Conservation (phyloP, 2,888 invertebrate genomes). For the Polymixis lichenea region DNA sequence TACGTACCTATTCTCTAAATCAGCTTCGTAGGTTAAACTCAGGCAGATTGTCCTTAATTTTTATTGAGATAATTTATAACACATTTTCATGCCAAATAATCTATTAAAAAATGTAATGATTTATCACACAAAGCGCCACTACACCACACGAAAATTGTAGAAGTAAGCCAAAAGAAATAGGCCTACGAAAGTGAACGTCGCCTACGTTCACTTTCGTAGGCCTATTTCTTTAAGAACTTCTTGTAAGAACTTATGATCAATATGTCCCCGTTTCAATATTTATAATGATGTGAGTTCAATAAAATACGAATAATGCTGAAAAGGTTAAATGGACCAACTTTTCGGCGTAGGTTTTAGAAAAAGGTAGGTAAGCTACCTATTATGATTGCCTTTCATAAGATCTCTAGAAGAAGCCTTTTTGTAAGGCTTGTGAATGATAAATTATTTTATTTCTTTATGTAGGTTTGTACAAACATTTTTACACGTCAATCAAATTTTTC, state of each 20-base stretch:
- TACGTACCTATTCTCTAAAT: background rate
- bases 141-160: background rate
- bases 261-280: constrained; percentile 32
- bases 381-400: constrained; percentile 16
- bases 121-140: constrained; percentile 5
- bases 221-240: too few species aligned
- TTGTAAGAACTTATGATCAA: constrained; percentile 20
- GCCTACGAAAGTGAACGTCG: constrained; percentile 24
- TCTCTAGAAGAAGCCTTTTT: background rate
- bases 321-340: constrained; percentile 10
- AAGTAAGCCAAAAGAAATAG: constrained; percentile 1
- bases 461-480: too few species aligned
- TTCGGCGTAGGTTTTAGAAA: constrained; percentile 6
- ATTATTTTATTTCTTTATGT: too few species aligned
- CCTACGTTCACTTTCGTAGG: too few species aligned
- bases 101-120: constrained; percentile 18
- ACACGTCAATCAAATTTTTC: too few species aligned
- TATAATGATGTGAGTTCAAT: constrained; percentile 39
- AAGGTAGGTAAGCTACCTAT: background rate
- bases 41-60: background rate
- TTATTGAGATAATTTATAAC: background rate
- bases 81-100: background rate
- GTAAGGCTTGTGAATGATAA: too few species aligned
- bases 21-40: background rate
- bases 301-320: constrained; percentile 36